Conservation (phyloP, 2,797 vertebrate species). For the Threskiornis aethiopicus region DNA sequence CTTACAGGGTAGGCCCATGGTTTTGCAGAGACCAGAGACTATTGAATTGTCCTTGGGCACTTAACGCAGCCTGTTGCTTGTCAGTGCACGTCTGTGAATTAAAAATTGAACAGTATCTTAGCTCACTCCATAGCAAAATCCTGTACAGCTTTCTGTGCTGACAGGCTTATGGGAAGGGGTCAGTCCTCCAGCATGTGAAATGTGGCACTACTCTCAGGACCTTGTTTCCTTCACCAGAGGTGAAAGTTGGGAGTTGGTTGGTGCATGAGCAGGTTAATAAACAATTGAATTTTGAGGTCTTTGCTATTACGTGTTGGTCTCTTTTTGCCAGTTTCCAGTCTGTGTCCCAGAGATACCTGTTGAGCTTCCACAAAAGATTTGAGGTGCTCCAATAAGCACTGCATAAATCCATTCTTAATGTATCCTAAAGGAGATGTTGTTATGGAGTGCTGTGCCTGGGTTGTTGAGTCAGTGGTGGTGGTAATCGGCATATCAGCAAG, state of each 20-base stretch:
- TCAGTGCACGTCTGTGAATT: background rate
- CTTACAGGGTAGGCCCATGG: background rate
- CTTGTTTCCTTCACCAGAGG: background rate
- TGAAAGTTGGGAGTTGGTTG: background rate
- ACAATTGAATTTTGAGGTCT: background rate
- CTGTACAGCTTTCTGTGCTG: background rate
- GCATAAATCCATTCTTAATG: background rate
- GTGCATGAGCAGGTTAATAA: background rate
- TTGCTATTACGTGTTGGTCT: background rate
- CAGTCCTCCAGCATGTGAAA: background rate
- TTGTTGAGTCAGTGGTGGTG: background rate
- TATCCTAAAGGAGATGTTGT: background rate
- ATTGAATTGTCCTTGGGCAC: background rate
- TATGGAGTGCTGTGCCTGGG: background rate
- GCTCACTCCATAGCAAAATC: background rate
- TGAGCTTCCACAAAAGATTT: background rate
- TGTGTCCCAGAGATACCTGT: background rate
- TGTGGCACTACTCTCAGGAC: background rate
- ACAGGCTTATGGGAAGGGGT: background rate
- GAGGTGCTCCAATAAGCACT: background rate
- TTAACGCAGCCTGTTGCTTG: background rate
- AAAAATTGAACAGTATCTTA: background rate
- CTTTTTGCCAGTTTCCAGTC: background rate
- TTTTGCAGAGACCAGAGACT: background rate
- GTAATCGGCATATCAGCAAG: background rate